Evolutionary conservation across 2,113 vertebrate genomes (phyloP), one percentile per base, ranked within the genome.

Genomic region (pig (Sus scrofa)): DNA sequence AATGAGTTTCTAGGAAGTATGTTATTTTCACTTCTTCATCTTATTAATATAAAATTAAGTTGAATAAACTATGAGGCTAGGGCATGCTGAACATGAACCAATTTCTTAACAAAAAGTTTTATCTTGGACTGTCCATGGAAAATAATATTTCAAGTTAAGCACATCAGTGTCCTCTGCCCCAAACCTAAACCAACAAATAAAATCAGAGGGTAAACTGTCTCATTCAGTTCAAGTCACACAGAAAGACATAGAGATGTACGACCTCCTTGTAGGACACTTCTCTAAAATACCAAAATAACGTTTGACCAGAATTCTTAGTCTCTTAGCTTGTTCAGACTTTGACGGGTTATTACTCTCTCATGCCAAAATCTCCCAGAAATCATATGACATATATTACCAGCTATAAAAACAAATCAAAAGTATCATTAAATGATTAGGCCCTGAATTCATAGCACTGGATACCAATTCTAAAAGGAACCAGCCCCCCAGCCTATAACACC

Each of bases 121-220:
- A 4, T 67, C 8, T 39, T 73, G 26, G 3, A 81, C 24, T 30
- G 1, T 79, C 6, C 13, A 65, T 27, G 37, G 20, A 60, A 81
- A 81, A 86, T 0, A 84, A 78, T 86, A 63, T 87, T 87, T 94
- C 26, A 94, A 94, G 94, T 74, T 85, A 89, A 89, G 27, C 18
- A 74, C 4, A 62, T 62, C 22, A 60, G 1, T 92, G 30, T 58
- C 10, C 26, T 94, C 26, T 84, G 9, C 62, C 9, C 70, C 62
- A 73, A 84, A 92, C 15, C 15, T 34, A 96, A 90, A 30, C 0
- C 32, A 93, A 60, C 1, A 78, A 68, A 44, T 77, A 63, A 91
- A 44, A 89, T 50, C 39, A 56, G 18, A 24, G 82, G 15, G 10
- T 52, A 11, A 78, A 70, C 8, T 56, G 18, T 52, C 50, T 92